Base-by-base conservation (phyloP, 2,797 vertebrate species). In the Siniperca undulata region DNA sequence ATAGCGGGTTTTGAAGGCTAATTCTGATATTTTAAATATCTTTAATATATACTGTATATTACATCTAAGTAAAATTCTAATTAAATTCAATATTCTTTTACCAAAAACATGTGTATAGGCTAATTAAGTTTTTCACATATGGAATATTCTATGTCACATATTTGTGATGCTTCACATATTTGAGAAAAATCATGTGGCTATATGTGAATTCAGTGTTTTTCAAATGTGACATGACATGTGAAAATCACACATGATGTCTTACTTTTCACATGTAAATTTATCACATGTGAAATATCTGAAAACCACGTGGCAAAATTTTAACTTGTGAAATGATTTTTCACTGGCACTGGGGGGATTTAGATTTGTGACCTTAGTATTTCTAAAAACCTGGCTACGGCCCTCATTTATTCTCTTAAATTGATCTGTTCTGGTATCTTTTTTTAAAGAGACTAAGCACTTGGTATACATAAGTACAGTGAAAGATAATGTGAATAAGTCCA, bases 401-500 rank as follows among this genome's bases (percentile, higher is more conserved):
- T 24, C 10, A n/a, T 17, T 22, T 24, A 42, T 12, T 24, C 30
- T 24, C 20, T 70, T 55, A 2, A 38, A 38, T 17, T 9, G 13
- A 1, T 13, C 14, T 44, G 27, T 62, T 76, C 56, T 70, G 58
- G 9, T 71, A 62, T 55, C 34, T 27, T 20, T 61, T n/a, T 65
- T 50, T 34, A 12, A 38, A 64, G 6, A 59, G 36, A 53, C 5
- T 17, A 5, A 34, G 36, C 72, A 60, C 34, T 70, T 64, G 70
- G 70, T 20, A 7, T 7, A 27, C 36, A 40, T 64, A 34, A 24
- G 34, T 67, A 5, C 62, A 70, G 62, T 52, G 14, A 60, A 78
- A 59, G 4, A 62, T 56, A 77, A 77, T 69, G 38, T 65, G 24
- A 74, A 60, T 13, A 72, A 44, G 22, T 56, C 40, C 36, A 70